A percentile compares a stretch with the other conserved stretches of the same genome.
Evolutionary conservation across 2,113 vertebrate species (phyloP).

Genomic region (Hippocampus abdominalis): DNA sequence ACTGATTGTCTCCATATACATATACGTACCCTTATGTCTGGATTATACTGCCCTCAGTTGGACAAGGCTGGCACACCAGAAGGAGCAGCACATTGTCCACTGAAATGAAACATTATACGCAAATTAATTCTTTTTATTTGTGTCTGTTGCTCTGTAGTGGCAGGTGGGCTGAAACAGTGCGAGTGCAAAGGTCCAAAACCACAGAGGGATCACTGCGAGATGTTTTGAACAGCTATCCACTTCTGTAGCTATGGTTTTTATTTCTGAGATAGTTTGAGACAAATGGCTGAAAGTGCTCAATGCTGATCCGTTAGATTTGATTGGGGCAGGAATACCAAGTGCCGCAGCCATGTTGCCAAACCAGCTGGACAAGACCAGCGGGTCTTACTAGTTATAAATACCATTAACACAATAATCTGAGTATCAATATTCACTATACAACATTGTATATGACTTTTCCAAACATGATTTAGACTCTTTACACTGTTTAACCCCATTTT

Average conservation of each 20-base stretch:
- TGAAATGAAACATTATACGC: too few species aligned
- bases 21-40: too few species aligned
- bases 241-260: not conserved
- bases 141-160: constrained; percentile 58
- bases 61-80: too few species aligned
- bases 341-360: constrained; percentile 36
- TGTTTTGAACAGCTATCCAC: constrained; percentile 45
- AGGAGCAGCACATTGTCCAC: too few species aligned
- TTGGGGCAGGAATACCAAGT: constrained; percentile 26
- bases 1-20: too few species aligned
- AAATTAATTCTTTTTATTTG: not conserved
- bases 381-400: constrained; percentile 7
- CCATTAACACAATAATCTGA: not conserved
- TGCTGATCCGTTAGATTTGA: constrained; percentile 29
- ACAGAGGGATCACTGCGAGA: constrained; percentile 33
- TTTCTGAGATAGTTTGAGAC: constrained; percentile 15
- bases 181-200: constrained; percentile 26
- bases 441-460: not conserved
- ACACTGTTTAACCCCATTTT: not conserved
- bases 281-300: constrained; percentile 23
- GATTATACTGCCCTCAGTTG: too few species aligned
- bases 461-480: not conserved
- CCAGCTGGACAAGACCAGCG: constrained; percentile 7
- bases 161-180: constrained; percentile 68
- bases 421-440: not conserved